Conservation (phyloP, 1,140 invertebrate genomes). For the Apis florea region DNA sequence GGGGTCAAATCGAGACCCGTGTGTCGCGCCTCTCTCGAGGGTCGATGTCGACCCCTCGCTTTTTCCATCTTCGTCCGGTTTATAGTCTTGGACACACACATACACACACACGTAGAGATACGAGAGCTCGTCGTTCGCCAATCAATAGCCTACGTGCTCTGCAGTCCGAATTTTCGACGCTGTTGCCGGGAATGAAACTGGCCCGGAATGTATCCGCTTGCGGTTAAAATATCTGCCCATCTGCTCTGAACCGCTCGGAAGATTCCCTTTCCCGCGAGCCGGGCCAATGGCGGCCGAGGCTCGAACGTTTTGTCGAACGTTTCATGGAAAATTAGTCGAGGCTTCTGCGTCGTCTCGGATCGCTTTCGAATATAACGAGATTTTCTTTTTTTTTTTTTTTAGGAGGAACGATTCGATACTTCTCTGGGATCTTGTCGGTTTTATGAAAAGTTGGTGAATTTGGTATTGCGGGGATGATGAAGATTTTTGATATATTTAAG, state of each 20-base stretch:
- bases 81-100: neutral
- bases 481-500: too few relatives aligned
- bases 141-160: constrained; percentile 64
- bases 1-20: constrained; percentile 64
- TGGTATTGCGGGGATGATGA: too few relatives aligned
- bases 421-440: too few relatives aligned
- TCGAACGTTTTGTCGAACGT: constrained; percentile 2
- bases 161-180: constrained; percentile 50
- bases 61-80: constrained; percentile 17
- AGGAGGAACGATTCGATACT: too few relatives aligned
- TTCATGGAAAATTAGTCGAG: constrained; percentile 8
- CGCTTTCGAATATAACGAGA: too few relatives aligned
- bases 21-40: neutral
- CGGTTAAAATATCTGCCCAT: constrained; percentile 53
- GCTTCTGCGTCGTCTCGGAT: neutral
- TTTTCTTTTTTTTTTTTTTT: too few relatives aligned
- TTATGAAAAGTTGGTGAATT: too few relatives aligned
- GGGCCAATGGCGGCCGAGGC: neutral
- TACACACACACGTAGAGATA: constrained; percentile 38
- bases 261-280: neutral
- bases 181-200: constrained; percentile 54
- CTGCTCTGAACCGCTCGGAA: constrained; percentile 9
- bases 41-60: neutral
- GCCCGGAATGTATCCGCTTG: constrained; percentile 54
- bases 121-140: constrained; percentile 51